Conservation (phyloP, 2,113 vertebrate species). For the Callaeas wilsoni region DNA sequence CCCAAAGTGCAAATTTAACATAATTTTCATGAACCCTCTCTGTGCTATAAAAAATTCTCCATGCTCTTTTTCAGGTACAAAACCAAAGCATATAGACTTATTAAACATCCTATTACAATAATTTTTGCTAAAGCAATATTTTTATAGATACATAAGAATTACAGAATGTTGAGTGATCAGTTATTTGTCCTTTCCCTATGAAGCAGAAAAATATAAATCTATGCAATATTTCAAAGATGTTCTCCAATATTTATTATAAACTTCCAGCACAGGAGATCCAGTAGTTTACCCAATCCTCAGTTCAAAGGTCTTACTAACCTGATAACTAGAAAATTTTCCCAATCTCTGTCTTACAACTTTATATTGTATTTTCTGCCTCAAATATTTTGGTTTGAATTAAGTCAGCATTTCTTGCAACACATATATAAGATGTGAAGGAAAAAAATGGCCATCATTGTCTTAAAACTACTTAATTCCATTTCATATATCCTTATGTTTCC, state of each 20-base stretch:
- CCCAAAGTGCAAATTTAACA: not conserved
- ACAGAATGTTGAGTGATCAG: not conserved
- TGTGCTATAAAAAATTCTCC: not conserved
- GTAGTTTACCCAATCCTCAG: not conserved
- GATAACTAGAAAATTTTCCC: not conserved
- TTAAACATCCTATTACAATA: not conserved
- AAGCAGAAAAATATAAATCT: not conserved
- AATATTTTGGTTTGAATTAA: not conserved
- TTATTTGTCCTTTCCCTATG: not conserved
- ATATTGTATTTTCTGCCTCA: not conserved
- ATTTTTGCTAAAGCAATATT: not conserved
- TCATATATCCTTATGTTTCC: not conserved
- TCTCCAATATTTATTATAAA: not conserved
- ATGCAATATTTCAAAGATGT: not conserved
- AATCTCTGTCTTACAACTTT: not conserved
- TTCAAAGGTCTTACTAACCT: not conserved
- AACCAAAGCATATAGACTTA: accelerated
- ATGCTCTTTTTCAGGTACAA: not conserved
- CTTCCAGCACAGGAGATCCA: not conserved
- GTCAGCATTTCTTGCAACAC: not conserved
- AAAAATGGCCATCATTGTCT: not conserved
- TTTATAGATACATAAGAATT: not conserved
- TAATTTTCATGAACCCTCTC: not conserved
- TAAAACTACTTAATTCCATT: not conserved
- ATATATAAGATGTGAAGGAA: not conserved